Evolutionary conservation across 2,113 vertebrate species (phyloP), one percentile per base, ranked within the genome.

Genomic region (Oreochromis spilurus): DNA sequence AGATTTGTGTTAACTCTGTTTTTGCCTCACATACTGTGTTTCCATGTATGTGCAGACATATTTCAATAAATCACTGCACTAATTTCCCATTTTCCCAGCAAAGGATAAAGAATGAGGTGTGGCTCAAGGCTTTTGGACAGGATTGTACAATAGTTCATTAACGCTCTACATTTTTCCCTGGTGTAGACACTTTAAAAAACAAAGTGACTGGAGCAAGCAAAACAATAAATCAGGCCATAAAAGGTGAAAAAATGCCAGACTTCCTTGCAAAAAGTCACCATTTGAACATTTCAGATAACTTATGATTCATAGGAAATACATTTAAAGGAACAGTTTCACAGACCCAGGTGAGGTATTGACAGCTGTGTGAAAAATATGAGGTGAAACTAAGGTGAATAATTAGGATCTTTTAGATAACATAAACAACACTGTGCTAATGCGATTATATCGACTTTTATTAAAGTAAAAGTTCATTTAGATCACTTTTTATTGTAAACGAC

Each of bases 11-110:
- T 40, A 21, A 67, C 62, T 65, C 60, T 65, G 6, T 65, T 8
- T 65, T 65, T 65, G 0, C n/a, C 60, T 67, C 6, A 67, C 34
- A 21, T 13, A 21, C 19, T 0, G 0, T 38, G 19, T 8, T 38
- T 21, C 34, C 19, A 21, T 67, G 17, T 67, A 67, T 67, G 62
- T 21, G 10, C 34, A 0, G 10, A n/a, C 6, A 21, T 67, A 21
- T 21, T 67, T 67, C 11, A 40, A 67, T 40, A 38, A 67, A 67
- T 67, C 11, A 40, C 34, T 40, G 62, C 36, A 38, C 11, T 21
- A 40, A 40, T 67, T 40, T 40, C 62, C 19, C 62, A 40, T 67
- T 21, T 21, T 67, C 34, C 36, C 1, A 40, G 34, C 11, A 21
- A 13, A 40, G 14, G 34, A 67, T 40, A 67, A 38, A 67, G 34